These are phyloP conservation scores for Micronycteris hirsuta DNA, from an alignment of 2,113 vertebrate genomes.

Conservation along the genomic window DNA sequence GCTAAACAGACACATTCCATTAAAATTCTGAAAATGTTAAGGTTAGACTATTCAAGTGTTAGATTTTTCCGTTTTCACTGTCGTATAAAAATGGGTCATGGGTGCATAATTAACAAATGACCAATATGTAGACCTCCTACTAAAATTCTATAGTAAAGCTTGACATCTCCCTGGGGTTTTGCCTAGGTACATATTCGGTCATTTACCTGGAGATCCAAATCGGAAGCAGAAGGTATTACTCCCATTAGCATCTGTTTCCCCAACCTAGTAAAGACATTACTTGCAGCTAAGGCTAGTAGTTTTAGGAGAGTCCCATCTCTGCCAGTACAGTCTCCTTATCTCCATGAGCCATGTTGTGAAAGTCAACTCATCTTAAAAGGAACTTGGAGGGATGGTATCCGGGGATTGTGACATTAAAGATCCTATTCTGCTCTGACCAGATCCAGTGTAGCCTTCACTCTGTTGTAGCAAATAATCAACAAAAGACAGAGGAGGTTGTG, in stretches of 20 bases:
- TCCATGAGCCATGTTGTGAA: not conserved
- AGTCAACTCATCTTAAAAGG: not conserved
- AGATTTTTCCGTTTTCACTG: not conserved
- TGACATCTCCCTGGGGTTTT: not conserved
- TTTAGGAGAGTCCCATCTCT: not conserved
- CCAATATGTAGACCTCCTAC: not conserved
- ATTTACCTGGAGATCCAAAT: not conserved
- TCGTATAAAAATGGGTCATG: not conserved
- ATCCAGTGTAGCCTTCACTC: not conserved
- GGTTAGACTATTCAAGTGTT: not conserved
- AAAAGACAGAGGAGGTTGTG: not conserved
- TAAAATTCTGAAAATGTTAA: conserved; percentile 30
- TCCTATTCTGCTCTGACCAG: not conserved
- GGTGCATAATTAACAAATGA: conserved; percentile 11
- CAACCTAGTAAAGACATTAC: not conserved
- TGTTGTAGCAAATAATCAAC: conserved; percentile 7
- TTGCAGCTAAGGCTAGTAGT: not conserved
- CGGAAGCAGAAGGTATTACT: not conserved
- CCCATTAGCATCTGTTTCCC: not conserved
- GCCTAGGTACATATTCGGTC: not conserved
- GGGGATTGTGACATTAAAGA: not conserved
- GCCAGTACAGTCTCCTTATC: not conserved
- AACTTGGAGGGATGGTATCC: not conserved
- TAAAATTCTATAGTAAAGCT: not conserved
- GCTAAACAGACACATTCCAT: not conserved